Conservation (phyloP, 2,888 invertebrate genomes). For the Philhelius pedissequus region DNA sequence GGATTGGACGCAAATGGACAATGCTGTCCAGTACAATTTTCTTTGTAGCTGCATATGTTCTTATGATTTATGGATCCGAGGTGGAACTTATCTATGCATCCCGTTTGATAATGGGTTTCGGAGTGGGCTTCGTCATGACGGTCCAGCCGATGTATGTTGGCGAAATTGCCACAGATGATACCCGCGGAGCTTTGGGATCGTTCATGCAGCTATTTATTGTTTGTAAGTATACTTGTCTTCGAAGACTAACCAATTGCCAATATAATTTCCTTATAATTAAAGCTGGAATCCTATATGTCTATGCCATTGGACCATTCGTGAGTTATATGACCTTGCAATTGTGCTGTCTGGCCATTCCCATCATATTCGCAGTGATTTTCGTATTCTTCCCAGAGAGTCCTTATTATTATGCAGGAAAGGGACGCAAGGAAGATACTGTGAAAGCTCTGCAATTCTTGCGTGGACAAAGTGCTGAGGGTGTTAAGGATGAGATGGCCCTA, state of each 20-base stretch:
- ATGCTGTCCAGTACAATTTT: conserved; percentile 84
- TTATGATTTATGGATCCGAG: conserved; percentile 83
- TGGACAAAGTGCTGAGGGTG: conserved; percentile 81
- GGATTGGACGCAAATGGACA: conserved; percentile 85
- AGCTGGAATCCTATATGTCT: conserved; percentile 85
- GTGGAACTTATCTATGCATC: conserved; percentile 81
- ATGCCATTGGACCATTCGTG: conserved; percentile 86
- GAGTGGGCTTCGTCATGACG: conserved; percentile 85
- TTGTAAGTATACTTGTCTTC: conserved; percentile 71
- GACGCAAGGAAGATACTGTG: conserved; percentile 82
- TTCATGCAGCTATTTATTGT: conserved; percentile 88
- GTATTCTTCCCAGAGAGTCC: conserved; percentile 91
- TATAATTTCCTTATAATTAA: conserved; percentile 79
- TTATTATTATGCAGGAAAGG: conserved; percentile 83
- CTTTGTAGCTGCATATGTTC: conserved; percentile 85
- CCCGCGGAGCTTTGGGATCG: conserved; percentile 90
- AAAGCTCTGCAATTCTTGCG: conserved; percentile 85
- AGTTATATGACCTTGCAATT: conserved; percentile 84
- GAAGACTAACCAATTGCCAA: background rate
- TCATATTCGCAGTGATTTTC: conserved; percentile 82
- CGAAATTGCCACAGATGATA: conserved; percentile 89
- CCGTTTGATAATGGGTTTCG: conserved; percentile 81
- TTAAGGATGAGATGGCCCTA: conserved; percentile 83
- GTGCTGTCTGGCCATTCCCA: conserved; percentile 83
- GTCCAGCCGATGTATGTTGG: conserved; percentile 92